Base-by-base conservation (phyloP, 2,113 vertebrate genomes). In the Halcyon senegalensis region DNA sequence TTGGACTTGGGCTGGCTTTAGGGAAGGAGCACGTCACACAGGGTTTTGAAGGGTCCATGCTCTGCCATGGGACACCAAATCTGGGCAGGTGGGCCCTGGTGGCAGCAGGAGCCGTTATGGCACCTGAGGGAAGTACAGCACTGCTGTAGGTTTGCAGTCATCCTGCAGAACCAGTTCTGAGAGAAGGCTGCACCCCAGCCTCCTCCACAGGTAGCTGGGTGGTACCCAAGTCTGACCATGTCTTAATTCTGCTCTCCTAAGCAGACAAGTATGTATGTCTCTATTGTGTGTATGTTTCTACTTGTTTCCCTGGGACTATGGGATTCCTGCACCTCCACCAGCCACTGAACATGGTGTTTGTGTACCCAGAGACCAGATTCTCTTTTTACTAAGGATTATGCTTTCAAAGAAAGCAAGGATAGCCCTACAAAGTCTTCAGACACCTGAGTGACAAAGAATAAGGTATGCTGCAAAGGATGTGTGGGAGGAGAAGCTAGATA, bases 121-220 rank as follows among this genome's bases (percentile, higher is more conserved):
- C 37, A 27, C 12, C 30, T 19, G 55, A 51, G 21, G 12, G 33
- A 76, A 31, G 25, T 8, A 8, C 9, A n/a, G 63, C 55, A 14
- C 3, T 2, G 0, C 25, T 25, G 18, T 9, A n/a, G 28, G 31
- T 51, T 50, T 0, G 1, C 41, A 80, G 48, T 11, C 41, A 53
- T 24, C 28, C 35, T 5, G 1, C 9, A 87, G 43, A 93, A 31
- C 41, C 24, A 37, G 3, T 41, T 35, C 30, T 4, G 1, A n/a
- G 30, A 9, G 31, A 81, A 59, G 30, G 33, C 46, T 85, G 60
- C 51, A 75, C 50, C 51, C 19, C 11, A 3, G 4, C 25, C 27
- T 72, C 53, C 64, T 62, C 50, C 60, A 31, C 16, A 6, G 31
- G 21, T n/a, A 78, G 46, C 41, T 44, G 21, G 17, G 37, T 46